phyloP scores from a whole-genome alignment of 2,888 invertebrate species.

The Oasisia sp. region DNA sequence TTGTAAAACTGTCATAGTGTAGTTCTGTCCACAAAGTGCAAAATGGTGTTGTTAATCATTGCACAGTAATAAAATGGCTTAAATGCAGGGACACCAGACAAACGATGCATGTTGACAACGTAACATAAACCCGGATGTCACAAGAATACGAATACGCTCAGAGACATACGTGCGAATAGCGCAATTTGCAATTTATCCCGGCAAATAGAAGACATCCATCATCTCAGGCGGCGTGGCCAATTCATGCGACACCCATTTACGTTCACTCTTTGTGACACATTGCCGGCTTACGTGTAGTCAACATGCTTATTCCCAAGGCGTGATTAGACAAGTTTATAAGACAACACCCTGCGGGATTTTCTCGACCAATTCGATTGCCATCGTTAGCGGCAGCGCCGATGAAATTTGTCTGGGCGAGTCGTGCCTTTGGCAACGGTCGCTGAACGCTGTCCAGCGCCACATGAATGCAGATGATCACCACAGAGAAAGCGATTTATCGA shows the following conservation, averaged over 20 bases:
- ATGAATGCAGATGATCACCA: not conserved
- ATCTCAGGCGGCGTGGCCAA: not conserved
- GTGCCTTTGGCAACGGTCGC: not conserved
- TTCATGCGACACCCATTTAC: not conserved
- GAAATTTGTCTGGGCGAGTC: conserved; percentile 6
- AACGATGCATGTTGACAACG: too few relatives aligned
- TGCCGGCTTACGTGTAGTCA: not conserved
- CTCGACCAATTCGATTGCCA: not conserved
- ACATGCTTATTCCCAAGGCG: not conserved
- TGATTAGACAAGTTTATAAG: not conserved
- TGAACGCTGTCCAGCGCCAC: not conserved
- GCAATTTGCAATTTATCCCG: not conserved
- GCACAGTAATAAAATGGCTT: not conserved
- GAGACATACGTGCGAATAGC: not conserved
- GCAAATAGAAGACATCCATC: not conserved
- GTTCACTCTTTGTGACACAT: not conserved
- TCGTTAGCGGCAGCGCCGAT: not conserved
- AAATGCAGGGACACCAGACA: too few relatives aligned
- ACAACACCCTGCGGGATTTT: not conserved
- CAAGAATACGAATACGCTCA: not conserved
- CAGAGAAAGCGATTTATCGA: not conserved
- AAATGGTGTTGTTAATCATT: not conserved
- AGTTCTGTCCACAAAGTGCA: too few relatives aligned
- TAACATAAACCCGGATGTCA: not conserved
- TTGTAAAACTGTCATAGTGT: too few relatives aligned